Evolutionary conservation across 2,113 vertebrate genomes (phyloP).

Genomic region (Orthonyx spaldingii): DNA sequence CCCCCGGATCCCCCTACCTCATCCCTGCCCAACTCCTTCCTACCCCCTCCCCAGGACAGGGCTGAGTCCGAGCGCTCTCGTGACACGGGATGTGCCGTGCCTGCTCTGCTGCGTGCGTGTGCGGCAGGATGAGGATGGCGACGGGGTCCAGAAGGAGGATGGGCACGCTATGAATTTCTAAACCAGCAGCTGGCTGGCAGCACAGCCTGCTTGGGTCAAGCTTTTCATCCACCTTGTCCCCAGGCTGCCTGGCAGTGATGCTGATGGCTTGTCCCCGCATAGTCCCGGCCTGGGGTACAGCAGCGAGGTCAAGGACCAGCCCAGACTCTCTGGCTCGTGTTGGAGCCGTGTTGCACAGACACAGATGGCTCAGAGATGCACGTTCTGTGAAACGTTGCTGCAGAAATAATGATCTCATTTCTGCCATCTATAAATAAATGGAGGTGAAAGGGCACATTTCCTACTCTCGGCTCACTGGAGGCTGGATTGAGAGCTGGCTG

Average conservation of each 20-base stretch:
- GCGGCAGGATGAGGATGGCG: neutral
- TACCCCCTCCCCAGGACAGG: neutral
- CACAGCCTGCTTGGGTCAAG: neutral
- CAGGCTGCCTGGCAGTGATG: neutral
- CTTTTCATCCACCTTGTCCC: neutral
- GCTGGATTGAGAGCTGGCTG: neutral
- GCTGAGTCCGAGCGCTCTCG: neutral
- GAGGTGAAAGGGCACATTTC: conserved; percentile 38
- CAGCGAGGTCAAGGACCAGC: neutral
- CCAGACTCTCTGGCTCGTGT: neutral
- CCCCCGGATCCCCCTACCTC: neutral
- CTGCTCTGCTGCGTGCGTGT: neutral
- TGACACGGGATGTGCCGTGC: neutral
- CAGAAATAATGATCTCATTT: neutral
- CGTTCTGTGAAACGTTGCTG: neutral
- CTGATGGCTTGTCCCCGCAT: neutral
- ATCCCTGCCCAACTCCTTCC: neutral
- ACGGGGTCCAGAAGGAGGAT: neutral
- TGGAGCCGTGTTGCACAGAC: neutral
- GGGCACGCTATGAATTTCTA: neutral
- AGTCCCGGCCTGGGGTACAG: neutral
- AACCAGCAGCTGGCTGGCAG: neutral
- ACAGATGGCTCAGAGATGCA: neutral
- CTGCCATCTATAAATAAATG: conserved; percentile 45
- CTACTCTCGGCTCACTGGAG: neutral